Conservation (phyloP, 2,113 vertebrate species). For the Oophaga pumilio region DNA sequence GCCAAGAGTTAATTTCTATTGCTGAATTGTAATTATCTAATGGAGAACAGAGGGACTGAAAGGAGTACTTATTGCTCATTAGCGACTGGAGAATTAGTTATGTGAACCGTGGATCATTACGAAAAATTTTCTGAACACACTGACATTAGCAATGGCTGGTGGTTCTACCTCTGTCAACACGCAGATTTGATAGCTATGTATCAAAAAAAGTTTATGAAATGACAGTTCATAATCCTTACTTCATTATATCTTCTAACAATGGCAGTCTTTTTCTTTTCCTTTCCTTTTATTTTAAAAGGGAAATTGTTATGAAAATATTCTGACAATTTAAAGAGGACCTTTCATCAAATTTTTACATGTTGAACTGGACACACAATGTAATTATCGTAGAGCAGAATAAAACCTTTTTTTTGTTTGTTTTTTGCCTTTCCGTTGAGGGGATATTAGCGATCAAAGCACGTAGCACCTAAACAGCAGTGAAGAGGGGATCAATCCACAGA, state of each 20-base stretch:
- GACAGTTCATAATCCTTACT: background rate
- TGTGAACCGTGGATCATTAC: constrained; percentile 44
- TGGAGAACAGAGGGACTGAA: constrained; percentile 47
- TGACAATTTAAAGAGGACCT: background rate
- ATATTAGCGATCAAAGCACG: too few relatives aligned
- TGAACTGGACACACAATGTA: too few relatives aligned
- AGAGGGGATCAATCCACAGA: too few relatives aligned
- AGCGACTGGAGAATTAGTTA: constrained; percentile 39
- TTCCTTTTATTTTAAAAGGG: background rate
- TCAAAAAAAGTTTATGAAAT: constrained; percentile 18
- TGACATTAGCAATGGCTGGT: constrained; percentile 29
- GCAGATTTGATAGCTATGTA: constrained; percentile 26
- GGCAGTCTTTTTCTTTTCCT: background rate
- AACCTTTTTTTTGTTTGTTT: too few relatives aligned
- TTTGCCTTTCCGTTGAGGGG: too few relatives aligned
- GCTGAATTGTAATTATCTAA: constrained; percentile 43
- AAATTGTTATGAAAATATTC: background rate
- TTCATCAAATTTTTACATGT: too few relatives aligned
- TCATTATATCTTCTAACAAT: constrained; percentile 17
- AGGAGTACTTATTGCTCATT: constrained; percentile 38
- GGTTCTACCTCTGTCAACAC: constrained; percentile 26
- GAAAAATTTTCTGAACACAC: constrained; percentile 38
- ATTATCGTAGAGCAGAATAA: too few relatives aligned
- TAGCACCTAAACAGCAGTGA: too few relatives aligned
- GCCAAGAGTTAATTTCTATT: constrained; percentile 12